A percentile compares a stretch with the other conserved stretches of the same genome.
Evolutionary conservation across 2,888 invertebrate genomes (phyloP).

Genomic region (Pristionchus mayeri): DNA sequence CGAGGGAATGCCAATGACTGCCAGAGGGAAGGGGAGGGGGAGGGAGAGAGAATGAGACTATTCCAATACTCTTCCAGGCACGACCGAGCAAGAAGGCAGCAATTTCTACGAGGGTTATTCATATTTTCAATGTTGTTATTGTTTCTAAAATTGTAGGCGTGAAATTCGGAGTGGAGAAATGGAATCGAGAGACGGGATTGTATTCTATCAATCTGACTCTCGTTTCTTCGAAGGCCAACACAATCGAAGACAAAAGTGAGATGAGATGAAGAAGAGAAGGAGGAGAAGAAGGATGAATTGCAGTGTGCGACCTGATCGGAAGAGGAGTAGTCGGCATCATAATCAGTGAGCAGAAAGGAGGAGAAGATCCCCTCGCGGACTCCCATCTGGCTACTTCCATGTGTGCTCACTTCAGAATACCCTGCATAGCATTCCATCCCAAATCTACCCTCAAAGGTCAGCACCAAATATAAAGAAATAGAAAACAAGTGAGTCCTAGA

Average conservation of each 20-base stretch:
- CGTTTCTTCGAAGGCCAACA: not conserved
- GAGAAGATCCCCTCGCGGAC: slow-evolving; percentile 58
- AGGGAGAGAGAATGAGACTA: not conserved
- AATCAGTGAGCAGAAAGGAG: slow-evolving; percentile 55
- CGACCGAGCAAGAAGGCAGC: slow-evolving; percentile 33
- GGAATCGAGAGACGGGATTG: slow-evolving; percentile 42
- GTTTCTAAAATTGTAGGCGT: no score
- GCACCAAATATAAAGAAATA: not conserved
- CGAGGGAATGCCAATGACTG: not conserved
- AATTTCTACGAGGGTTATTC: slow-evolving; percentile 12
- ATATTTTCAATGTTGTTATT: no score
- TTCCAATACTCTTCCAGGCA: no score
- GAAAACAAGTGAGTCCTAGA: not conserved
- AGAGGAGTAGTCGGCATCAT: slow-evolving; percentile 71
- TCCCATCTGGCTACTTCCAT: slow-evolving; percentile 49
- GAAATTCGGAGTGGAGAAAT: slow-evolving; percentile 24
- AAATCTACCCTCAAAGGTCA: not conserved
- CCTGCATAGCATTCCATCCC: slow-evolving; percentile 41
- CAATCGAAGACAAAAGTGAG: slow-evolving; percentile 46
- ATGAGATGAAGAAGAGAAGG: not conserved
- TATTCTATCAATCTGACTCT: slow-evolving; percentile 32
- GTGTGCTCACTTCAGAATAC: slow-evolving; percentile 35
- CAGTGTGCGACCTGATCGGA: slow-evolving; percentile 73
- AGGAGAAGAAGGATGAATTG: slow-evolving; percentile 47
- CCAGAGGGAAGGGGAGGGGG: slow-evolving; percentile 42